These are phyloP conservation scores for Sebastes nivosus DNA, from an alignment of 2,797 vertebrate species.

Conservation along the genomic window DNA sequence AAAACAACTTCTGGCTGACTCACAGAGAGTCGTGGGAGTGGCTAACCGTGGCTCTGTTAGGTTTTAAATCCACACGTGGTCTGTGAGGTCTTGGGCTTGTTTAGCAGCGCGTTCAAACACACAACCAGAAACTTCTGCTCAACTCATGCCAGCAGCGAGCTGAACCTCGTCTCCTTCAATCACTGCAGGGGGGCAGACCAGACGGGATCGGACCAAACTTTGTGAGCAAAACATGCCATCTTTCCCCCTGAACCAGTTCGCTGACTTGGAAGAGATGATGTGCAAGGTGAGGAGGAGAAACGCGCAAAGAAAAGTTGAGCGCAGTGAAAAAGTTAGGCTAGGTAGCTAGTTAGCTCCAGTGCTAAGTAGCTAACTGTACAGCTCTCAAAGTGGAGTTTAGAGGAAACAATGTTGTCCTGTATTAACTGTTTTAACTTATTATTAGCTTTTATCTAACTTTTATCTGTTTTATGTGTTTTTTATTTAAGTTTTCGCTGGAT, in stretches of 20 bases:
- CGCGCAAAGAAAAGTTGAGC: slow-evolving; percentile 47
- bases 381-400: not conserved
- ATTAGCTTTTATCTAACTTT: not conserved
- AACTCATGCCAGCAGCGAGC: slow-evolving; percentile 56
- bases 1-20: slow-evolving; percentile 7
- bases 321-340: slow-evolving; percentile 39
- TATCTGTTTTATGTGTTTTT: not conserved
- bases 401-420: rapidly evolving
- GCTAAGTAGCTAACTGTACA: slow-evolving; percentile 45
- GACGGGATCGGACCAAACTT: slow-evolving; percentile 36
- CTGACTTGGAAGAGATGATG: slow-evolving; percentile 74
- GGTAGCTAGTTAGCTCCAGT: slow-evolving; percentile 39
- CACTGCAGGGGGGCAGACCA: slow-evolving; percentile 38
- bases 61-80: slow-evolving; percentile 80
- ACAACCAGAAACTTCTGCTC: slow-evolving; percentile 62
- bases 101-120: slow-evolving; percentile 30
- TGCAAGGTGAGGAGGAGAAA: slow-evolving; percentile 62
- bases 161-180: slow-evolving; percentile 9
- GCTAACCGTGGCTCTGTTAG: slow-evolving; percentile 45
- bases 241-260: slow-evolving; percentile 63
- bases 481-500: not conserved
- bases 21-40: slow-evolving; percentile 57
- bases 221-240: slow-evolving; percentile 64
- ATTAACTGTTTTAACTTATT: too few relatives aligned
- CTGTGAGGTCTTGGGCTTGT: slow-evolving; percentile 41